These are phyloP conservation scores for Hippocampus kuda DNA, from an alignment of 2,797 vertebrate species.

Conservation along the genomic window DNA sequence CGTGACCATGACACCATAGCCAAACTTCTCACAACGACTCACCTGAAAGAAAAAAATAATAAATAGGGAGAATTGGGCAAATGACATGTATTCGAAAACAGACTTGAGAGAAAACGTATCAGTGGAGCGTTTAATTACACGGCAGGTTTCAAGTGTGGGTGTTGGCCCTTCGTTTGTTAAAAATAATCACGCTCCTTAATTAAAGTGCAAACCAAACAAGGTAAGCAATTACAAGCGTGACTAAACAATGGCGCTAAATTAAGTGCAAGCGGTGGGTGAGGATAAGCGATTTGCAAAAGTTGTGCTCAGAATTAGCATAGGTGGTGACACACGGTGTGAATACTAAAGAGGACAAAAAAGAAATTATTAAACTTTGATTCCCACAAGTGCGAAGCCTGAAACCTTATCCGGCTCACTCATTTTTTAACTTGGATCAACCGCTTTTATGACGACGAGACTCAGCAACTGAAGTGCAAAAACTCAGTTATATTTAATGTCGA, in stretches of 20 bases:
- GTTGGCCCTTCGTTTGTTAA: constrained; percentile 30
- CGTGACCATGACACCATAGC: constrained; percentile 79
- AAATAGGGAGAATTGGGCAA: not conserved
- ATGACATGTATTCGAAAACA: not conserved
- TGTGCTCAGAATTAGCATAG: constrained; percentile 21
- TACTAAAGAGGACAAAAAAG: constrained; percentile 4
- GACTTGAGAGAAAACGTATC: not conserved
- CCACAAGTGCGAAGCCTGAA: not conserved
- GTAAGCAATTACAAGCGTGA: constrained; percentile 29
- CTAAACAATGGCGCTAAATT: constrained; percentile 47
- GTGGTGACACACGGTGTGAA: not conserved
- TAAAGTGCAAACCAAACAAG: constrained; percentile 29
- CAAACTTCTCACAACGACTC: constrained; percentile 81
- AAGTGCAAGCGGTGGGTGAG: constrained; percentile 22
- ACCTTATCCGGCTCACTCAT: not conserved
- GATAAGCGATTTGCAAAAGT: constrained; percentile 12
- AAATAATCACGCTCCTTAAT: constrained; percentile 41
- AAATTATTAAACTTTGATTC: not conserved
- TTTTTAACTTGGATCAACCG: not conserved
- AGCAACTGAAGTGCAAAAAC: no score
- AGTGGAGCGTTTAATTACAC: constrained; percentile 25
- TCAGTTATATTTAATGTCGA: no score
- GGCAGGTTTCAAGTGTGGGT: not conserved
- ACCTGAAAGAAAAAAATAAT: constrained; percentile 55
- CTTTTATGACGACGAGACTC: not conserved